Evolutionary conservation across 2,888 invertebrate genomes (phyloP), one percentile per base, ranked within the genome.

Genomic region (Pomacea canaliculata): DNA sequence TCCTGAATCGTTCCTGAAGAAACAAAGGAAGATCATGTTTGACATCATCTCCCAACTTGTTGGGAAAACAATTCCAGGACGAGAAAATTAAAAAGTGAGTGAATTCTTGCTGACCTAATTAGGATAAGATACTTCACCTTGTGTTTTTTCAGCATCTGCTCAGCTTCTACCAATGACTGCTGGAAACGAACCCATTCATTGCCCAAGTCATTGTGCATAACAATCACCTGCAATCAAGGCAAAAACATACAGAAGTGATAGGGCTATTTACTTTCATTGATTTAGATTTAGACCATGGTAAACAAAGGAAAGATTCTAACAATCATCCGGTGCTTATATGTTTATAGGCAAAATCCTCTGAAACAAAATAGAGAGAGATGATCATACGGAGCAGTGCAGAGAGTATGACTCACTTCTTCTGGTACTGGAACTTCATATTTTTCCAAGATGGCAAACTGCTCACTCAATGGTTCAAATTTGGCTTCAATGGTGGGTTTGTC

Each of bases 361-460:
- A 37, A 37, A 23, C 23, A 37, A 37, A 5, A 37, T 37, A 37
- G 37, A 37, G 37, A 37, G 37, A 37, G 37, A 37, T 23, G 37
- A 37, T 37, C 37, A 37, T 37, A 37, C 5, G 37, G 37, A 37
- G 37, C 37, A 37, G 37, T 37, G 37, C 37, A 37, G 51, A 56
- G 16, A 16, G 51, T 16, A 37, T 37, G 37, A 46, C 76, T 81
- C 90, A 94, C 93, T 79, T 94, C 93, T 18, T 93, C 92, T 67
- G 94, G 92, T 73, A 96, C 91, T 73, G 94, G 92, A 0, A 96
- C 94, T 82, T 94, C 94, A 89, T 96, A 96, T 88, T 95, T 96
- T 78, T 88, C 88, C 79, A 91, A 84, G 76, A 91, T 90, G 67
- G 82, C 91, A 92, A 96, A 95, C 88, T 96, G 93, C 74, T 96